Evolutionary conservation across 2,797 vertebrate genomes (phyloP), one percentile per base, ranked within the genome.

Genomic region (Chelidonichthys spinosus): DNA sequence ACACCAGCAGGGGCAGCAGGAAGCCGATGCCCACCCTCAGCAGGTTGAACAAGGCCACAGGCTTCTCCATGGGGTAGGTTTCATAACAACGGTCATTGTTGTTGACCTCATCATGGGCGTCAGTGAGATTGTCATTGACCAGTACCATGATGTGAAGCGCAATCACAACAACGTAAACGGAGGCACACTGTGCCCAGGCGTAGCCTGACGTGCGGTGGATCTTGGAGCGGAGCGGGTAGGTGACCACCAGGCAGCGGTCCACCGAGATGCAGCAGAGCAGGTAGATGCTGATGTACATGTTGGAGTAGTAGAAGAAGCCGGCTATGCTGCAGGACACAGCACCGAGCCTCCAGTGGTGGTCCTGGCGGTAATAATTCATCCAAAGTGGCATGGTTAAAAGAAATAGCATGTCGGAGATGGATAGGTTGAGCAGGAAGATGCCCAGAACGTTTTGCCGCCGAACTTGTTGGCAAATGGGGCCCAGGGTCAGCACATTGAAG

Each of bases 231-330:
- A 96, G 76, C 0, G 95, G 95, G 65, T 83, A 93, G 15, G 72
- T 93, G 69, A 96, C 85, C 10, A 92, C 90, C 52, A 96, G 82
- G 86, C 93, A 95, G 74, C 95, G 95, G 74, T 96, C 95, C 52
- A 95, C 84, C 0, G 95, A 96, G 86, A 96, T 95, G n/a, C 94
- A 94, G 83, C 95, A 96, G 47, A 96, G 94, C 46, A 96, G 87
- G 76, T 46, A 93, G 79, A 94, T 95, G 84, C 95, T 95, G 81
- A 94, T 90, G 78, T 96, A 96, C 91, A 95, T 94, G 87, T 96
- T 96, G 79, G 95, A 92, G 89, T 96, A 96, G 89, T 94, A 96
- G 63, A 96, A 62, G 72, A 96, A 96, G 42, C 95, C 95, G 0
- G 91, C 91, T 4, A 95, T 4, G 8, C 84, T 90, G 78, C 95